A percentile compares a stretch with the other conserved stretches of the same genome.
Conservation (phyloP, 2,888 invertebrate genomes). For the Oscheius sp. region DNA sequence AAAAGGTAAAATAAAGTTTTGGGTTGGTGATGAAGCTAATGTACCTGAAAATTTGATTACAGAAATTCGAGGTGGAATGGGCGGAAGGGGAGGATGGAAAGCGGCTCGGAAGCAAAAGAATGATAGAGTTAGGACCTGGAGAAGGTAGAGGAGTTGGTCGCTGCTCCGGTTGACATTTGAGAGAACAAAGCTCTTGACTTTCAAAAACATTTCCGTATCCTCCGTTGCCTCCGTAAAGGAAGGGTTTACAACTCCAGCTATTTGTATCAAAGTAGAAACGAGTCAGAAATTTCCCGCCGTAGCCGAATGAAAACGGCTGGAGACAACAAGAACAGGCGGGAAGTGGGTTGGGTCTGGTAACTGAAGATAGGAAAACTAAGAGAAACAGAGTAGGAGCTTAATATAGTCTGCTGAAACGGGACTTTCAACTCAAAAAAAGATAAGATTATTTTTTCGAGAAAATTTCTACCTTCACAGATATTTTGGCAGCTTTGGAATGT, state of each 20-base stretch:
- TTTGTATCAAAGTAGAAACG: slow-evolving; percentile 62
- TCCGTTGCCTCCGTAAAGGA: slow-evolving; percentile 55
- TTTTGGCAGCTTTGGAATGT: slow-evolving; percentile 68
- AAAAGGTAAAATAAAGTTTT: background rate
- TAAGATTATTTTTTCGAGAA: too few species aligned
- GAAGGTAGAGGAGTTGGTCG: slow-evolving; percentile 15
- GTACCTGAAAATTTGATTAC: slow-evolving; percentile 11
- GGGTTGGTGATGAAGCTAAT: slow-evolving; percentile 6
- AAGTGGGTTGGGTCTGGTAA: slow-evolving; percentile 16
- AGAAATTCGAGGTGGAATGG: background rate
- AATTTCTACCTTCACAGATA: slow-evolving; percentile 65
- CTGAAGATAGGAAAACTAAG: slow-evolving; percentile 27
- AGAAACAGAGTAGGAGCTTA: slow-evolving; percentile 21
- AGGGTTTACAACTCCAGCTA: slow-evolving; percentile 55
- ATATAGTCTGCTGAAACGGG: background rate
- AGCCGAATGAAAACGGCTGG: slow-evolving; percentile 57
- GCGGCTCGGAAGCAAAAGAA: slow-evolving; percentile 6
- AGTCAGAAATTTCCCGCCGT: slow-evolving; percentile 50
- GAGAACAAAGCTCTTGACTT: slow-evolving; percentile 48
- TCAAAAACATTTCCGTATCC: slow-evolving; percentile 65
- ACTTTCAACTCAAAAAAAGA: background rate
- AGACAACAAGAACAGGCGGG: slow-evolving; percentile 54
- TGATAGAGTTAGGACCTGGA: slow-evolving; percentile 22
- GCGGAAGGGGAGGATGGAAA: background rate
- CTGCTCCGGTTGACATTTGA: slow-evolving; percentile 30